Evolutionary conservation across 2,888 invertebrate species (phyloP), one percentile per base, ranked within the genome.

Genomic region (Steinernema scapterisci): DNA sequence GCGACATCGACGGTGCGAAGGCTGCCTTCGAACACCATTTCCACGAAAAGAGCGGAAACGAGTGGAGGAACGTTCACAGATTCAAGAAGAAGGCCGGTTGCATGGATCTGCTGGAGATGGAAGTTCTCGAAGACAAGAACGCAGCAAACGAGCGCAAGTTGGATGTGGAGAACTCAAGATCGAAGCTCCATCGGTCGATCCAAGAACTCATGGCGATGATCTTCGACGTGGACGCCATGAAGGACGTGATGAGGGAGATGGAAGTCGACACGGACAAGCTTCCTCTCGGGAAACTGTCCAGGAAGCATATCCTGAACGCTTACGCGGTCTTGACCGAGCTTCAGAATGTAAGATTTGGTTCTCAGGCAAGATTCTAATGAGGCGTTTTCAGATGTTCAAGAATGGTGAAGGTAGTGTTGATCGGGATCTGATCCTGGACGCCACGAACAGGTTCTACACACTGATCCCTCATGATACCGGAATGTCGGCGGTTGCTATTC

Each of bases 221-320:
- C 76, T 99, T 99, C 89, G 94, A 99, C 88, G 91, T 96, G 0
- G 91, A 93, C 76, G 90, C 91, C 7, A 97, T 99, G 97, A 95
- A 95, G 88, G 92, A 92, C 87, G 93, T 94, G 0, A 92, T 99
- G 92, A 88, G 93, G 87, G 95, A 97, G 88, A 97, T 95, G 89
- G 95, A 99, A 89, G 89, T 99, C 81, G 97, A 99, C 88, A 91
- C 94, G 83, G 95, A 95, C 79, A 97, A 97, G 89, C 97, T 99
- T 97, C 99, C 99, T 0, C 89, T 99, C 9, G 99, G 97, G 25
- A 97, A 97, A 89, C 89, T 99, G 13, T 95, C 95, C 0, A 92
- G 93, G 87, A 92, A 92, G 74, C 95, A 96, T 90, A 92, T 99
- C 75, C 92, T 93, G 85, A 90, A 91, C 44, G 97, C 97, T 0